Evolutionary conservation across 2,797 vertebrate species (phyloP).

Genomic region (Malacoraja senta): DNA sequence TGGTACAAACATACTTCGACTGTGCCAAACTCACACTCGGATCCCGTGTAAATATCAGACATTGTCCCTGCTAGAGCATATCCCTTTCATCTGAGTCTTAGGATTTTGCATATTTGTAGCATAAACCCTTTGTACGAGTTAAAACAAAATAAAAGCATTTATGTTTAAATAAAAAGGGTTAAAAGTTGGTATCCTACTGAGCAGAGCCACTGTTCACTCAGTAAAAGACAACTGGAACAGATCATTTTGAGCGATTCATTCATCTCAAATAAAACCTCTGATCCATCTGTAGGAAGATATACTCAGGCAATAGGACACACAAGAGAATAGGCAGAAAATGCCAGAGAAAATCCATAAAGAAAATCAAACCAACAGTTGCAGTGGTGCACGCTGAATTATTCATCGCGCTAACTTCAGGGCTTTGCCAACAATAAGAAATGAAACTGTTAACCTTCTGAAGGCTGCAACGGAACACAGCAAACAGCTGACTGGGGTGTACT

Average conservation of each 20-base stretch:
- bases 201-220: background rate
- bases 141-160: too few species aligned
- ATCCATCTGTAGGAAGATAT: background rate
- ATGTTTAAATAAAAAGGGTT: background rate
- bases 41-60: too few species aligned
- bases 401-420: background rate
- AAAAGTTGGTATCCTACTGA: background rate
- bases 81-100: too few species aligned
- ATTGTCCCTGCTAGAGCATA: too few species aligned
- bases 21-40: too few species aligned
- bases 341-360: background rate
- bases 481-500: background rate
- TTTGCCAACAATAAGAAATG: background rate
- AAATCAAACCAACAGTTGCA: background rate
- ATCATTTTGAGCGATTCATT: background rate
- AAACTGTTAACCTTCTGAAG: constrained; percentile 13
- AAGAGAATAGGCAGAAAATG: background rate
- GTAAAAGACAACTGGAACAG: background rate
- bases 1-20: too few species aligned
- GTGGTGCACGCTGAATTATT: background rate
- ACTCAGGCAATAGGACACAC: background rate
- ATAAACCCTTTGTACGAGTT: too few species aligned
- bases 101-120: too few species aligned
- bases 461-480: background rate
- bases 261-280: background rate